Base-by-base conservation (phyloP, 2,888 invertebrate genomes). In the Orthonevra nobilis region DNA sequence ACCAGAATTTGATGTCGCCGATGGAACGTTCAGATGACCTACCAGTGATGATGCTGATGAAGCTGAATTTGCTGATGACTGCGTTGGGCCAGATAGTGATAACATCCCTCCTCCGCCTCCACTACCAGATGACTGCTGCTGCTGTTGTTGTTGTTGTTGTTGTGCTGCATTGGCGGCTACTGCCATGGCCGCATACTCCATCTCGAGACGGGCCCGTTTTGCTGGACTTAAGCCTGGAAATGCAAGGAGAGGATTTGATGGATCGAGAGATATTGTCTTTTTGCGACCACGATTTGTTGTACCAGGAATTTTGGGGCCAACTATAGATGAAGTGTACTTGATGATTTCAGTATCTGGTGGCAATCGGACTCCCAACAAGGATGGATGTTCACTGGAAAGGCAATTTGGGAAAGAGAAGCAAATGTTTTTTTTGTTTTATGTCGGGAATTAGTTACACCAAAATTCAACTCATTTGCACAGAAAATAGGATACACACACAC, bases 291-390 rank as follows among this genome's bases (percentile, higher is more conserved):
- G 91, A 85, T 95, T 95, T 83, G 95, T 95, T 79, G 94, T 94
- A 75, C 96, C 95, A 9, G 95, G 94, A 82, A 94, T 92, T 91
- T 96, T 96, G 66, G 95, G 95, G 73, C 96, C 96, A 83, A 95
- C 94, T 85, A 96, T 92, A 72, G 95, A 95, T 82, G 95, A 95
- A 82, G 96, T 96, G 88, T 96, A 96, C 89, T 96, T 96, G 86
- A 96, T 96, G 82, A 96, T 96, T 90, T 96, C 96, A 42, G 96
- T 96, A 86, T 96, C 96, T 32, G 96, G 96, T 81, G 96, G 96
- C 84, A 96, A 89, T 77, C 96, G 92, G 48, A 96, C 95, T 74
- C 95, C 95, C 86, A 95, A 90, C 87, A 96, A 93, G 85, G 95
- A 94, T 82, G 94, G 92, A 74, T 95, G 94, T 89, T 95, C 95